Percentiles rank a stretch among this genome's conserved stretches.
These are phyloP conservation scores for Lutjanus campechanus DNA, from an alignment of 2,797 vertebrate genomes.

Conservation along the genomic window DNA sequence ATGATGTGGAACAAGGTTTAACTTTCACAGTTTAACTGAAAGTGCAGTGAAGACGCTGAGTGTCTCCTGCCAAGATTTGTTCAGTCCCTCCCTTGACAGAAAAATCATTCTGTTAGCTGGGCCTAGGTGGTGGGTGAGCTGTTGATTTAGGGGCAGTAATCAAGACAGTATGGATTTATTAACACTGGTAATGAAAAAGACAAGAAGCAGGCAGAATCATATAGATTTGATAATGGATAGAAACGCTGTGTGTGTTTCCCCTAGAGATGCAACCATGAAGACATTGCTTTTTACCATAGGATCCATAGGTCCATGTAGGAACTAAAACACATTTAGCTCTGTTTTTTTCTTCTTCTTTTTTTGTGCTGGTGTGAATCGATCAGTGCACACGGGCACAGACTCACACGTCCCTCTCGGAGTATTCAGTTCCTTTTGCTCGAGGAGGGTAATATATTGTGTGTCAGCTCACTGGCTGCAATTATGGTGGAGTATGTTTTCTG, in stretches of 20 bases:
- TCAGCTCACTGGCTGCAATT: slow-evolving; percentile 14
- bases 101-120: not conserved
- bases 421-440: slow-evolving; percentile 15
- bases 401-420: slow-evolving; percentile 6
- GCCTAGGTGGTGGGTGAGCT: not conserved
- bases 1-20: slow-evolving; percentile 18
- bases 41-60: not conserved
- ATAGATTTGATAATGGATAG: not conserved
- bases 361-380: no score
- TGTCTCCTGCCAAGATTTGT: slow-evolving; percentile 7
- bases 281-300: slow-evolving; percentile 6
- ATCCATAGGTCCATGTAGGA: not conserved
- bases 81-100: not conserved
- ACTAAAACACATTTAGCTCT: not conserved
- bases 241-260: not conserved
- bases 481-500: slow-evolving; percentile 15
- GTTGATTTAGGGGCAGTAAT: slow-evolving; percentile 13
- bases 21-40: not conserved
- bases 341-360: not conserved
- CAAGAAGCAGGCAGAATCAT: not conserved
- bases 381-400: not conserved
- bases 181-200: slow-evolving; percentile 1
- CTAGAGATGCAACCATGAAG: slow-evolving; percentile 3
- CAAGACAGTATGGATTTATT: slow-evolving; percentile 33
- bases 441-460: slow-evolving; percentile 21